A percentile compares a stretch with the other conserved stretches of the same genome.
phyloP scores from a whole-genome alignment of 1,140 invertebrate species.

The Zeugodacus cucurbitae region DNA sequence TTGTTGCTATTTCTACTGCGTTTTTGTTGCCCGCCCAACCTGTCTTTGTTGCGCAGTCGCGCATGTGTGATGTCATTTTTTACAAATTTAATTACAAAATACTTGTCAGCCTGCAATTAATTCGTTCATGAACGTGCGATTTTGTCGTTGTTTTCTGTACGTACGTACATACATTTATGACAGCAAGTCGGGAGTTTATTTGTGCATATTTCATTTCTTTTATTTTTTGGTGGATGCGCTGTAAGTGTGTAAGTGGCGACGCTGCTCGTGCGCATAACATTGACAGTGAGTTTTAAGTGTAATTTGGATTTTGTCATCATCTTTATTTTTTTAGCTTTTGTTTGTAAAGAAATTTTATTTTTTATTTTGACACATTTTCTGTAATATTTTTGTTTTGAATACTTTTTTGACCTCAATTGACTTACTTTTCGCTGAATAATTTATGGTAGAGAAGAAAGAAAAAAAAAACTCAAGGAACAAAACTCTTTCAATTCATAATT shows the following conservation, averaged over 20 bases:
- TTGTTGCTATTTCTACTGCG: neutral
- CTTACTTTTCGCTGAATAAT: too few relatives aligned
- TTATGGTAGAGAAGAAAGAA: too few relatives aligned
- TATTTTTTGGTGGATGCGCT: too few relatives aligned
- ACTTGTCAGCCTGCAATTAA: conserved; percentile 1
- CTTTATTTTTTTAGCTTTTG: neutral
- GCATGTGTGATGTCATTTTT: conserved; percentile 8
- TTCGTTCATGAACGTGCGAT: neutral
- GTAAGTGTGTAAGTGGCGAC: neutral
- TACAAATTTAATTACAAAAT: conserved; percentile 37
- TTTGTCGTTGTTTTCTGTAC: neutral
- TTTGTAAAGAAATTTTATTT: neutral
- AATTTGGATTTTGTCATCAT: neutral
- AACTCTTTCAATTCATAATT: too few relatives aligned
- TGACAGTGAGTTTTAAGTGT: conserved; percentile 4
- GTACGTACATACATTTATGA: neutral
- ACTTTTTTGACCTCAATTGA: too few relatives aligned
- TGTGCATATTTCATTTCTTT: neutral
- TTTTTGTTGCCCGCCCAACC: neutral
- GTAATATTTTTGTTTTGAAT: neutral
- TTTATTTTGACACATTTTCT: neutral
- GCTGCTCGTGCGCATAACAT: neutral
- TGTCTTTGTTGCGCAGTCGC: neutral
- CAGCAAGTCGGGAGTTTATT: neutral
- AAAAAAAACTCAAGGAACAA: too few relatives aligned